Evolutionary conservation across 2,797 vertebrate species (phyloP).

Genomic region (Poecile montanus): DNA sequence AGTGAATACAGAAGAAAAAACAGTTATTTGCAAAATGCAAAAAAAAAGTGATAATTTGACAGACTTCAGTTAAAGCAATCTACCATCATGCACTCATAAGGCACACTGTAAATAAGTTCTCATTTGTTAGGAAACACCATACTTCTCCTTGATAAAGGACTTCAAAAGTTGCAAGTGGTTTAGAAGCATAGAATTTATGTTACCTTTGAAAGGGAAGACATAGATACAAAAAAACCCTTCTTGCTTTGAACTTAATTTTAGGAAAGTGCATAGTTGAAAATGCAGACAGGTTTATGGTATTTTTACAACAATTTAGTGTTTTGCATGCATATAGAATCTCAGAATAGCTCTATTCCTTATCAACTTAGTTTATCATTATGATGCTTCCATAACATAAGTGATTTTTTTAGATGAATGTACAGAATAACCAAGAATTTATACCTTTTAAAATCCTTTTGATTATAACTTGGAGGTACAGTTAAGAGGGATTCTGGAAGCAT

Average conservation of each 20-base stretch:
- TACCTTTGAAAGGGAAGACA: neutral
- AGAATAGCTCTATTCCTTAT: neutral
- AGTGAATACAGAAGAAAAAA: slow-evolving; percentile 69
- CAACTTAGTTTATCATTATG: neutral
- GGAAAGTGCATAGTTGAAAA: neutral
- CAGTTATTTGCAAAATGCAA: slow-evolving; percentile 83
- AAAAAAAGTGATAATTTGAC: slow-evolving; percentile 82
- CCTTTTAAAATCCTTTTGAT: neutral
- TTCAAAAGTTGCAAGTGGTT: slow-evolving; percentile 41
- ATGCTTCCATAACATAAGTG: neutral
- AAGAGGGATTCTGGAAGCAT: neutral
- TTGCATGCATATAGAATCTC: neutral
- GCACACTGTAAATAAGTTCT: slow-evolving; percentile 64
- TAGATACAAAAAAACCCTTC: neutral
- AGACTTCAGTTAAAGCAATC: slow-evolving; percentile 89
- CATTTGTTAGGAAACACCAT: slow-evolving; percentile 47
- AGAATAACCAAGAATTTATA: neutral
- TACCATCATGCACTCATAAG: slow-evolving; percentile 77
- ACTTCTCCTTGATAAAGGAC: slow-evolving; percentile 47
- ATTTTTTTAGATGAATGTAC: neutral
- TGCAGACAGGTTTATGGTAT: neutral
- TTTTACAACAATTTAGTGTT: neutral
- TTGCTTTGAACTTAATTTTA: neutral
- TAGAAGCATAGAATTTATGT: slow-evolving; percentile 39
- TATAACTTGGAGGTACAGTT: neutral